phyloP scores from a whole-genome alignment of 2,888 invertebrate genomes.

The Limnephilus lunatus region DNA sequence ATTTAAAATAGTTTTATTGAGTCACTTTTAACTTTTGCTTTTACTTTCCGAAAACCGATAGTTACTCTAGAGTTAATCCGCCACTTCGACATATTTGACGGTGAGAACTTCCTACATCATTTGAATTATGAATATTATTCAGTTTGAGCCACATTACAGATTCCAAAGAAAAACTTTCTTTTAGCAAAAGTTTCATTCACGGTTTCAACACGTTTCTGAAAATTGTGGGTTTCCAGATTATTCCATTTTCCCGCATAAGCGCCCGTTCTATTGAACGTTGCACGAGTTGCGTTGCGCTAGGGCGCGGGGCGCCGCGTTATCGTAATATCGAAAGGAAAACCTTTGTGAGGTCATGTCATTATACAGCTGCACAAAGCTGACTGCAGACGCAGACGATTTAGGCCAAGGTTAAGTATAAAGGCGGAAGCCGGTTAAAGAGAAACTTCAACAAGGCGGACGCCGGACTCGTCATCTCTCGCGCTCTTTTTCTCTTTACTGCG shows the following conservation, averaged over 20 bases:
- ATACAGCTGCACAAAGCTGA: background rate
- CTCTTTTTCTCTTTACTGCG: background rate
- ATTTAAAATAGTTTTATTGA: no score
- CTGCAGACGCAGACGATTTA: background rate
- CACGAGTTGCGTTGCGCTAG: background rate
- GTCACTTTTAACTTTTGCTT: no score
- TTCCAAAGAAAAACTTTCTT: background rate
- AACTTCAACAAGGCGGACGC: background rate
- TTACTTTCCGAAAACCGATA: no score
- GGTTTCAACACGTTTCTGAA: no score
- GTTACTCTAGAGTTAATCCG: no score
- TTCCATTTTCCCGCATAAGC: background rate
- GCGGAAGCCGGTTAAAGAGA: slow-evolving; percentile 18
- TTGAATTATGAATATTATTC: background rate
- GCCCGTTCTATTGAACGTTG: background rate
- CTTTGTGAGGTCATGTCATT: background rate
- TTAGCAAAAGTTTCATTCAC: background rate
- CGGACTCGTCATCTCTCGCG: background rate
- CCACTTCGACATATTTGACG: no score
- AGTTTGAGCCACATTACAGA: background rate
- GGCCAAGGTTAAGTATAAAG: slow-evolving; percentile 16
- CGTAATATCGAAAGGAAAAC: background rate
- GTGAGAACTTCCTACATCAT: no score
- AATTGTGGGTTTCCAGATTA: background rate
- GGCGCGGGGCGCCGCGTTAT: background rate